Evolutionary conservation across 2,797 vertebrate genomes (phyloP), one percentile per base, ranked within the genome.

Genomic region (Petrocephalus sullivani): DNA sequence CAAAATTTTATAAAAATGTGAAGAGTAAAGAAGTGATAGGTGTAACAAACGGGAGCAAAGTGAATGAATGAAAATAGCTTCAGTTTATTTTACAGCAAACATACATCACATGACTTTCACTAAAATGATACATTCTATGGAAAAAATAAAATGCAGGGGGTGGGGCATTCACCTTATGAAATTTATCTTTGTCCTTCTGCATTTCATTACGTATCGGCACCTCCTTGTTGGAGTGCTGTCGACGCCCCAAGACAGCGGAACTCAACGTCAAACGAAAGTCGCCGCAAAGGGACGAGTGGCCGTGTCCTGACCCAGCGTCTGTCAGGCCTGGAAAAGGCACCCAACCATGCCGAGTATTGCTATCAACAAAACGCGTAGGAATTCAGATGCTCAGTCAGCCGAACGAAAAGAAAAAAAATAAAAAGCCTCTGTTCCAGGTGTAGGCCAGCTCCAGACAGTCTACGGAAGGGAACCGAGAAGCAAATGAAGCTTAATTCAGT

Each of bases 31-130:
- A 56, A 1, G 1, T 10, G 4, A 46, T 16, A 56, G 12, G n/a
- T 56, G 49, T 54, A 84, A 84, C 49, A 56, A 85, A 85, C 23
- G 19, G 56, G 23, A 60, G n/a, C n/a, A 7, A 53, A n/a, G 56
- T 23, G 28, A 28, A 95, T 93, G 93, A 95, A 95, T 94, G 94
- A 96, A 96, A 96, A 96, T 96, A 96, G 93, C 93, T 94, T 95
- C 95, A 96, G 95, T 96, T 94, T 94, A 67, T 93, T 95, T 93
- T 93, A 94, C 94, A 94, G 95, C 93, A 93, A 94, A 93, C 91
- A 91, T 95, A 95, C 94, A 96, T 95, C 92, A 94, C 94, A 92
- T 91, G 90, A 93, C 93, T 95, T 96, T 93, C 93, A 94, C 95
- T 95, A 95, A 94, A 95, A 92, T 91, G 93, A 94, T 87, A 87